phyloP scores from a whole-genome alignment of 2,797 vertebrate species.

The Oreochromis mossambicus region DNA sequence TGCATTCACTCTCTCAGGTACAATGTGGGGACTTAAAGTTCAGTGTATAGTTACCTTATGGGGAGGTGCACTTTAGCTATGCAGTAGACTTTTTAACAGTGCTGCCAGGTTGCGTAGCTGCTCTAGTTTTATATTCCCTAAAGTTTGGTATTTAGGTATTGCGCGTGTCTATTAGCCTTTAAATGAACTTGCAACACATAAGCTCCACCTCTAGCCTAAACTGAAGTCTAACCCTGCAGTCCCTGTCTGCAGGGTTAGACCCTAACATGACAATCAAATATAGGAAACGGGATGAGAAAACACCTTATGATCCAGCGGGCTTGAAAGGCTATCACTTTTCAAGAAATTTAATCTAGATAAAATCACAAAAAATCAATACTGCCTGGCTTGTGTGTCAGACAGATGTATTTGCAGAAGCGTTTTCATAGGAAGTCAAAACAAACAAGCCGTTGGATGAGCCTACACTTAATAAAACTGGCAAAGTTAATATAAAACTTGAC shows the following conservation, averaged over 20 bases:
- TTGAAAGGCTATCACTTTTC: not conserved
- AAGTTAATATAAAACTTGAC: not conserved
- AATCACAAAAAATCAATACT: not conserved
- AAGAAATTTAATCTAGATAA: slow-evolving; percentile 4
- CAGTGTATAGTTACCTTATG: not conserved
- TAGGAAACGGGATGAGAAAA: not conserved
- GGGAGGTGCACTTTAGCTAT: not conserved
- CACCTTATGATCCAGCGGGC: not conserved
- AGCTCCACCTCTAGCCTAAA: accelerated
- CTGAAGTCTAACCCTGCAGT: not conserved
- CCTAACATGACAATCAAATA: not conserved
- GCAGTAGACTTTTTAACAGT: not conserved
- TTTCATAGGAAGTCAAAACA: not conserved
- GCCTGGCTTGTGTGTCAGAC: slow-evolving; percentile 2
- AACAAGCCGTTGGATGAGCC: not conserved
- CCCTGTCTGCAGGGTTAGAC: not conserved
- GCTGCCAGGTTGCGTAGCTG: not conserved
- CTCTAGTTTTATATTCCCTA: not conserved
- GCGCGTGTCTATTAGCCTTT: not conserved
- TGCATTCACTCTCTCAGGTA: not conserved
- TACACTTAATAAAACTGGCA: slow-evolving; percentile 10
- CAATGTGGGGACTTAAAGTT: not conserved
- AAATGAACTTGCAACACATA: not conserved
- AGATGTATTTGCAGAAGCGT: not conserved
- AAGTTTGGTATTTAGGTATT: not conserved